phyloP scores from a whole-genome alignment of 1,140 invertebrate genomes.

The Idris sp. region DNA sequence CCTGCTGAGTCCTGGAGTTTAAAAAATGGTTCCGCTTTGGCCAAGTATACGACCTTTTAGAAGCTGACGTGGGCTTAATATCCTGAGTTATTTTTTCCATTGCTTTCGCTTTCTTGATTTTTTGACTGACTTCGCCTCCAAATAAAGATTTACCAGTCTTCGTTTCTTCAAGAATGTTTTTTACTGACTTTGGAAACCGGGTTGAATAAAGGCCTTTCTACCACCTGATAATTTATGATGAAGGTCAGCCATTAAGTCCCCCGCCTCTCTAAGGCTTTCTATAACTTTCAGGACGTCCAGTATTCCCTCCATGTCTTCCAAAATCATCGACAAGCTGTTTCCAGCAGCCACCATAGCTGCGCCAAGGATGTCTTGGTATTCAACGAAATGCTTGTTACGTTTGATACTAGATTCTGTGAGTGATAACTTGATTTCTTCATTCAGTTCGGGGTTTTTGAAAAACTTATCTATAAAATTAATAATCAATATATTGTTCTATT shows the following conservation, averaged over 20 bases:
- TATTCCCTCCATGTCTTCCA: constrained; percentile 26
- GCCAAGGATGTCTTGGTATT: constrained; percentile 31
- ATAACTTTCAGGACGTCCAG: constrained; percentile 24
- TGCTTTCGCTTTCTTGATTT: constrained; percentile 27
- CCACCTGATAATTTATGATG: constrained; percentile 12
- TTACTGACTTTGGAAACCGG: constrained; percentile 20
- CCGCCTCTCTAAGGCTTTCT: constrained; percentile 18
- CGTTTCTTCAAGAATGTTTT: constrained; percentile 17
- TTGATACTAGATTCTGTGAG: constrained; percentile 21
- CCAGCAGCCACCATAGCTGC: constrained; percentile 26
- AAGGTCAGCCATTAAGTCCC: constrained; percentile 23
- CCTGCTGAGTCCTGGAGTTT: constrained; percentile 25
- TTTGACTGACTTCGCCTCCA: constrained; percentile 27
- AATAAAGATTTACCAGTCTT: constrained; percentile 20
- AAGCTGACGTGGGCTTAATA: constrained; percentile 12
- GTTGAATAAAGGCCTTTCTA: constrained; percentile 37
- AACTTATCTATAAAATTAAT: no score
- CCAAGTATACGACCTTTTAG: constrained; percentile 1
- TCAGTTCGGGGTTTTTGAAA: constrained; percentile 32
- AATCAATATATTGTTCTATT: no score
- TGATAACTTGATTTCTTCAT: constrained; percentile 22
- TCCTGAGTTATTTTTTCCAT: constrained; percentile 13
- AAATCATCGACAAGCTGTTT: constrained; percentile 21
- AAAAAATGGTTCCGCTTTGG: constrained; percentile 1
- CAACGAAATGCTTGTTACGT: constrained; percentile 30